Conservation (phyloP, 1,140 invertebrate species). For the Lamellibrachia luymesi region DNA sequence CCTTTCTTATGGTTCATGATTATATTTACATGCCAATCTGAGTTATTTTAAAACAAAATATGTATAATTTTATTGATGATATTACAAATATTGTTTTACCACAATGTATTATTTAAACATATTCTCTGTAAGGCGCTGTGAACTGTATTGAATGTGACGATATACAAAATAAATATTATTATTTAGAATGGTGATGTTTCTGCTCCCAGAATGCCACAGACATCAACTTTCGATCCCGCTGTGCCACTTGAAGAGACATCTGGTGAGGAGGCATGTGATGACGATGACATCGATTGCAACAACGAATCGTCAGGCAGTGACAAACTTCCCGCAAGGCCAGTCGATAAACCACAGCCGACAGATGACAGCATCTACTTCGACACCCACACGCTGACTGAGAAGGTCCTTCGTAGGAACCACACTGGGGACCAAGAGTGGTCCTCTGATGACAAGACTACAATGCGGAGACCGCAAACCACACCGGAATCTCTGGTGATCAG, state of each 20-base stretch:
- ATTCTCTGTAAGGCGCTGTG: too few species aligned
- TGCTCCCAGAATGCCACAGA: neutral
- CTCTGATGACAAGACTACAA: neutral
- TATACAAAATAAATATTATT: neutral
- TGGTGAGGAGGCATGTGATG: conserved; percentile 11
- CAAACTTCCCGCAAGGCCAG: neutral
- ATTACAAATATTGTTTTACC: too few species aligned
- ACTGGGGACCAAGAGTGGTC: neutral
- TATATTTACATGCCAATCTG: too few species aligned
- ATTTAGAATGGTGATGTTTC: neutral
- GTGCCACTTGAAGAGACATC: conserved; percentile 17
- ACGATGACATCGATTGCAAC: conserved; percentile 10
- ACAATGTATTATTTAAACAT: too few species aligned
- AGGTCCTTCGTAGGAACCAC: neutral
- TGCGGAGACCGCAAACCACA: neutral
- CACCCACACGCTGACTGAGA: neutral
- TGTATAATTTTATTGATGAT: too few species aligned
- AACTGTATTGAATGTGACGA: too few species aligned
- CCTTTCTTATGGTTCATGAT: too few species aligned
- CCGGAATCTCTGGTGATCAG: neutral
- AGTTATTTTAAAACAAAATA: too few species aligned
- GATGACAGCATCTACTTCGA: neutral
- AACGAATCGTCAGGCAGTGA: neutral
- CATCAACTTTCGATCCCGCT: neutral
- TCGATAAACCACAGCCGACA: neutral